Percentiles rank a stretch among this genome's conserved stretches.
phyloP scores from a whole-genome alignment of 2,888 invertebrate species.

The Tipula helvola region DNA sequence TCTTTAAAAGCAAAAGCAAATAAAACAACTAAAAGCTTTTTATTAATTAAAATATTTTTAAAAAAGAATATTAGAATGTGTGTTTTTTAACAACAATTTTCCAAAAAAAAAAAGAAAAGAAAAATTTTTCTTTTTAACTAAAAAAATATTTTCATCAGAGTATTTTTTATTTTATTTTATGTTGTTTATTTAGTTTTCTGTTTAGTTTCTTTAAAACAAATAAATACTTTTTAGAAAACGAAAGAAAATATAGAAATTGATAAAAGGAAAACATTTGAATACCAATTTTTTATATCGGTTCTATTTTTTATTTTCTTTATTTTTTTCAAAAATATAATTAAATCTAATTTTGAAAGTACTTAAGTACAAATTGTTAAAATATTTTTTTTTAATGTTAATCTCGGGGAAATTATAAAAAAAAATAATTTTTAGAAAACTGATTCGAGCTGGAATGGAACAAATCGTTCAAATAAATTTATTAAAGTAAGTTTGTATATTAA shows the following conservation, averaged over 20 bases:
- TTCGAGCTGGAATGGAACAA: too few relatives aligned
- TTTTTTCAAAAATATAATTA: neutral
- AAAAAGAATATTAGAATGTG: neutral
- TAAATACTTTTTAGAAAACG: neutral
- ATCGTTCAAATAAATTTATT: too few relatives aligned
- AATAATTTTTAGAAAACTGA: neutral
- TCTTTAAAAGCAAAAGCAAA: neutral
- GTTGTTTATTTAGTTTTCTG: neutral
- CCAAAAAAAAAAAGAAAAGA: neutral
- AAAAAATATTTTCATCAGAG: neutral
- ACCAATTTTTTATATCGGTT: neutral
- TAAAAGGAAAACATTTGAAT: neutral
- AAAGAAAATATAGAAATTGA: neutral
- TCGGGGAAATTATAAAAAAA: neutral
- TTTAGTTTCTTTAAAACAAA: neutral
- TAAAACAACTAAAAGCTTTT: neutral
- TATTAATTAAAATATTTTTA: neutral
- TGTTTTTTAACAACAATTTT: neutral
- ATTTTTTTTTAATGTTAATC: neutral
- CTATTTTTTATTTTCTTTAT: neutral
- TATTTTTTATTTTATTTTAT: neutral
- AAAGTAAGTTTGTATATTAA: too few relatives aligned
- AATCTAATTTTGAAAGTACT: neutral
- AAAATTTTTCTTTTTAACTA: neutral
- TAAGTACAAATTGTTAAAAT: neutral